Evolutionary conservation across 2,888 invertebrate genomes (phyloP).

Genomic region (Melanargia galathea): DNA sequence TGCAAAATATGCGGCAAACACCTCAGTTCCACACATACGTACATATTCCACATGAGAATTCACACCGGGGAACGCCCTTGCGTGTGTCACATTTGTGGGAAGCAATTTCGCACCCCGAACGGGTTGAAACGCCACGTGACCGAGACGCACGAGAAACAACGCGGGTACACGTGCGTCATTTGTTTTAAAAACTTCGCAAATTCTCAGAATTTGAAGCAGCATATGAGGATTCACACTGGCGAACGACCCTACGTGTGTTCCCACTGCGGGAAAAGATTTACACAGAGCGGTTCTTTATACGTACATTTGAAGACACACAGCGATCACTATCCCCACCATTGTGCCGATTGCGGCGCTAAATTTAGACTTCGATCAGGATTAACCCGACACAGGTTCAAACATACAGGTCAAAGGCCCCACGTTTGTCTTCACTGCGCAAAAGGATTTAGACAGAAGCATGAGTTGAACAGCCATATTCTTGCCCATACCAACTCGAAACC

Average conservation of each 20-base stretch:
- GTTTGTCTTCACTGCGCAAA: slow-evolving; percentile 81
- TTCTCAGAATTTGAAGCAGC: slow-evolving; percentile 82
- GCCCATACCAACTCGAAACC: slow-evolving; percentile 81
- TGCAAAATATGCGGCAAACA: slow-evolving; percentile 83
- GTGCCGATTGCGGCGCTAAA: slow-evolving; percentile 83
- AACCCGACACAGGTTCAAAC: slow-evolving; percentile 80
- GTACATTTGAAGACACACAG: slow-evolving; percentile 84
- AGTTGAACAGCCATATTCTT: slow-evolving; percentile 78
- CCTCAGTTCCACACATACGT: slow-evolving; percentile 84
- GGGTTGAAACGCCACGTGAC: slow-evolving; percentile 84
- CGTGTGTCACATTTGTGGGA: slow-evolving; percentile 85
- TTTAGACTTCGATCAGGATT: slow-evolving; percentile 83
- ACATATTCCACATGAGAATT: slow-evolving; percentile 83
- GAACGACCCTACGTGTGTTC: slow-evolving; percentile 82
- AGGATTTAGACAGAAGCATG: slow-evolving; percentile 82
- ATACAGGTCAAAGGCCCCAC: slow-evolving; percentile 84
- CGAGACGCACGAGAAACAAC: slow-evolving; percentile 84
- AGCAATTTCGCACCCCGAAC: slow-evolving; percentile 85
- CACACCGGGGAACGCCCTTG: slow-evolving; percentile 86
- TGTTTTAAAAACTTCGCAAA: slow-evolving; percentile 83
- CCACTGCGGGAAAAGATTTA: slow-evolving; percentile 84
- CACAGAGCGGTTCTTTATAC: slow-evolving; percentile 85
- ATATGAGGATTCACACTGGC: slow-evolving; percentile 82
- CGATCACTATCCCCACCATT: slow-evolving; percentile 79
- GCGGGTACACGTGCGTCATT: slow-evolving; percentile 80